These are phyloP conservation scores for Plumapathes pennacea DNA, from an alignment of 92 coral and sea anemone species.

Conservation along the genomic window DNA sequence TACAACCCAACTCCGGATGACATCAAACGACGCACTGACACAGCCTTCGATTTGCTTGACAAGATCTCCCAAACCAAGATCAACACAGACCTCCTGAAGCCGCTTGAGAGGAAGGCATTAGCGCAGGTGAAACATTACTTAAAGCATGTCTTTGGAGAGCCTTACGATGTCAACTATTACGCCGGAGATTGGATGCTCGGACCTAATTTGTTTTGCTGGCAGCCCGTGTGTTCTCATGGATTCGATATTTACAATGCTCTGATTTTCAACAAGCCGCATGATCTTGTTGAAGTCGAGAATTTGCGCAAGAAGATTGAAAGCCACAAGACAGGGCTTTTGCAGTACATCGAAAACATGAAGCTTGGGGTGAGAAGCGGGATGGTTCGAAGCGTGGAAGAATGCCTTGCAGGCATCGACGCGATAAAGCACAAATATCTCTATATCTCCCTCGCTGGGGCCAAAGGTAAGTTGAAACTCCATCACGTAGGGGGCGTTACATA, in stretches of 20 bases:
- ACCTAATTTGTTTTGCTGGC: slow-evolving; percentile 84
- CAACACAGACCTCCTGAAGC: slow-evolving; percentile 39
- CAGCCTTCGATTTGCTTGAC: slow-evolving; percentile 54
- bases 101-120: slow-evolving; percentile 77
- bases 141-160: slow-evolving; percentile 73
- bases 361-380: slow-evolving; percentile 80
- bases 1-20: slow-evolving; percentile 63
- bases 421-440: slow-evolving; percentile 64
- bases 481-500: too few species aligned
- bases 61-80: slow-evolving; percentile 34
- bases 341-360: slow-evolving; percentile 80
- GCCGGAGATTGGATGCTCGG: slow-evolving; percentile 98
- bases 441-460: slow-evolving; percentile 54
- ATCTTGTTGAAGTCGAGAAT: slow-evolving; percentile 34
- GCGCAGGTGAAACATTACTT: slow-evolving; percentile 77
- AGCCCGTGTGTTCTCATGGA: slow-evolving; percentile 62
- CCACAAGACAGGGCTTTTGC: slow-evolving; percentile 54
- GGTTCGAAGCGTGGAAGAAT: slow-evolving; percentile 70
- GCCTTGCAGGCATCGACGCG: slow-evolving; percentile 78
- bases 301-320: slow-evolving; percentile 50
- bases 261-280: slow-evolving; percentile 53
- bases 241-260: slow-evolving; percentile 37
- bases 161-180: slow-evolving; percentile 80
- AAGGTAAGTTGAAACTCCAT: slow-evolving; percentile 53
- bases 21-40: slow-evolving; percentile 70